These are phyloP conservation scores for Clarias magur DNA, from an alignment of 2,113 vertebrate genomes.

Conservation along the genomic window DNA sequence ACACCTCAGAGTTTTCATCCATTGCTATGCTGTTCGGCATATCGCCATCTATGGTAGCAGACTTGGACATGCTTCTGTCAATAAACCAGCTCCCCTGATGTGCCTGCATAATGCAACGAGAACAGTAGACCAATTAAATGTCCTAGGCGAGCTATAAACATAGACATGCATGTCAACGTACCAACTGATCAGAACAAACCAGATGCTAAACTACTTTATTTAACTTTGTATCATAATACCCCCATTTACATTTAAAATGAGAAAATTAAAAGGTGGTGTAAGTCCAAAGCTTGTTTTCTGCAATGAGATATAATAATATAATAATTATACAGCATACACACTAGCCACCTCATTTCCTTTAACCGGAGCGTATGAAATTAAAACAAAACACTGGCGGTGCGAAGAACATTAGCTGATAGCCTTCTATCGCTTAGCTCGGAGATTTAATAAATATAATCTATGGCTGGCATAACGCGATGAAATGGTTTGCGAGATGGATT, in stretches of 20 bases:
- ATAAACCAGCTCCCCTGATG: no score
- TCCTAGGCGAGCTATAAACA: no score
- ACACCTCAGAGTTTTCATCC: no score
- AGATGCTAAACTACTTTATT: not conserved
- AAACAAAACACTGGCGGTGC: not conserved
- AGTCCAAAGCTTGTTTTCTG: not conserved
- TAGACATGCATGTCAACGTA: no score
- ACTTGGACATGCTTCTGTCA: no score
- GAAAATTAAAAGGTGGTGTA: not conserved
- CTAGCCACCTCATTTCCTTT: not conserved
- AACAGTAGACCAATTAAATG: no score
- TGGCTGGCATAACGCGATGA: not conserved
- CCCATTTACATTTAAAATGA: not conserved
- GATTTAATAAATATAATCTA: not conserved
- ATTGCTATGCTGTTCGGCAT: no score
- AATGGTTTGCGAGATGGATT: not conserved
- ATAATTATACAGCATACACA: not conserved
- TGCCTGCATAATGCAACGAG: no score
- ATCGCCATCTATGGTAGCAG: no score
- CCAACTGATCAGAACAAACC: not conserved
- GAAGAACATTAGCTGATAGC: not conserved
- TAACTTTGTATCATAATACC: not conserved
- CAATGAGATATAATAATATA: not conserved
- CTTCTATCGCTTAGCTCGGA: not conserved
- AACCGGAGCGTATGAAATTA: not conserved